Evolutionary conservation across 2,888 invertebrate species (phyloP).

Genomic region (Erpobdella octoculata): DNA sequence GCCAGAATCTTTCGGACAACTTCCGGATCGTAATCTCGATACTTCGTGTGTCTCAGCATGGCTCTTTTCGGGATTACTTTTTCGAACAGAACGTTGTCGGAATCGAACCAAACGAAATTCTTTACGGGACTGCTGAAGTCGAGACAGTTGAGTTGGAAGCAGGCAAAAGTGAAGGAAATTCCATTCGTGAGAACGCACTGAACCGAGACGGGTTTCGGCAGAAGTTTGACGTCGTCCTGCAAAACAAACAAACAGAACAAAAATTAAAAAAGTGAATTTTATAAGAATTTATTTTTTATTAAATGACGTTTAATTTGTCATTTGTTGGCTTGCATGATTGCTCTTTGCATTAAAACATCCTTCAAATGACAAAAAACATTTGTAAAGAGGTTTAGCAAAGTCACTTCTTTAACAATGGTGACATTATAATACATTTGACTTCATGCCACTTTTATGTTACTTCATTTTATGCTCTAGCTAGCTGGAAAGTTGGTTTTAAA

Average conservation of each 20-base stretch:
- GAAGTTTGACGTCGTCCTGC: slow-evolving; percentile 29
- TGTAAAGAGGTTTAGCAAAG: not conserved
- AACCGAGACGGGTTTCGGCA: slow-evolving; percentile 64
- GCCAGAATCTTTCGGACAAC: slow-evolving; percentile 71
- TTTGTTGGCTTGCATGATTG: slow-evolving; percentile 50
- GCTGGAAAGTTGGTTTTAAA: too few relatives aligned
- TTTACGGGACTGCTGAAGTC: slow-evolving; percentile 57
- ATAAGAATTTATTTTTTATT: too few relatives aligned
- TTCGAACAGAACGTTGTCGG: slow-evolving; percentile 41
- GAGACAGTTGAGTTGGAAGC: slow-evolving; percentile 68
- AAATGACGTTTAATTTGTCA: too few relatives aligned
- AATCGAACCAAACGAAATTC: slow-evolving; percentile 69
- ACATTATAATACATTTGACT: too few relatives aligned
- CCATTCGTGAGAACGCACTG: slow-evolving; percentile 78
- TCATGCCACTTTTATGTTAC: too few relatives aligned
- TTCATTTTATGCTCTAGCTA: too few relatives aligned
- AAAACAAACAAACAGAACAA: not conserved
- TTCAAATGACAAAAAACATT: slow-evolving; percentile 31
- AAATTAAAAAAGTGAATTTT: not conserved
- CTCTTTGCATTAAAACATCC: slow-evolving; percentile 43
- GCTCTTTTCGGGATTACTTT: slow-evolving; percentile 61
- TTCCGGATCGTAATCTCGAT: slow-evolving; percentile 67
- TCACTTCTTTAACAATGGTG: too few relatives aligned
- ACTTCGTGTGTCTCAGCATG: slow-evolving; percentile 63
- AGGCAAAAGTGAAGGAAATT: slow-evolving; percentile 68